Base-by-base conservation (phyloP, 23 tunicate genomes). In the Clavelina lepadiformis region DNA sequence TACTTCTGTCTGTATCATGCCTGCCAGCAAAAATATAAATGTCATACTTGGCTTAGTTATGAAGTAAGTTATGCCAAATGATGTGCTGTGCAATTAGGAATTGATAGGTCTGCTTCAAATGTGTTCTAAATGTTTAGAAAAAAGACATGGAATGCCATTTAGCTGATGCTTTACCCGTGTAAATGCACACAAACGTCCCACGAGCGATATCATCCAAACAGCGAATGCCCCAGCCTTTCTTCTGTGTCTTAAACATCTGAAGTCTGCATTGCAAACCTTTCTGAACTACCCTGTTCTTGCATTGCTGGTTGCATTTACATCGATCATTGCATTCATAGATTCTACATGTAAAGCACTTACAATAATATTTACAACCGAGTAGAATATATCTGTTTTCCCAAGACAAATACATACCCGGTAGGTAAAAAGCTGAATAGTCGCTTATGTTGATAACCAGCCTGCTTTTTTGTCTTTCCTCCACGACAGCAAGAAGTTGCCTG, bases 141-240 rank as follows among this genome's bases (percentile, higher is more conserved):
- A n/a, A n/a, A 15, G 7, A 15, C 19, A 21, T 7, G 20, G 7
- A 21, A 15, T 54, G 28, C n/a, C n/a, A n/a, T n/a, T n/a, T n/a
- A n/a, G n/a, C n/a, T n/a, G n/a, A n/a, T n/a, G n/a, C n/a, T 51
- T 18, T 47, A 69, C 98, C 98, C 2, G 98, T 84, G 58, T 93
- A 93, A 26, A 84, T 74, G 47, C 98, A 93, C 20, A 93, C 86
- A 63, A 93, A 93, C 6, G 98, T 51, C 0, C 98, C 98, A 33
- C 60, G 71, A 0, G 93, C 79, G 22, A 93, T 84, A 53, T 93
- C 98, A 51, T 86, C 85, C 52, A 93, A 25, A 33, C 88, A 84
- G 19, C 98, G 61, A 11, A 93, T 74, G 29, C 98, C 98, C 98
- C 98, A 93, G 35, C 98, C 98, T 51, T 93, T 93, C 68, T 83